Evolutionary conservation across 2,113 vertebrate species (phyloP).

Genomic region (Boleophthalmus pectinirostris): DNA sequence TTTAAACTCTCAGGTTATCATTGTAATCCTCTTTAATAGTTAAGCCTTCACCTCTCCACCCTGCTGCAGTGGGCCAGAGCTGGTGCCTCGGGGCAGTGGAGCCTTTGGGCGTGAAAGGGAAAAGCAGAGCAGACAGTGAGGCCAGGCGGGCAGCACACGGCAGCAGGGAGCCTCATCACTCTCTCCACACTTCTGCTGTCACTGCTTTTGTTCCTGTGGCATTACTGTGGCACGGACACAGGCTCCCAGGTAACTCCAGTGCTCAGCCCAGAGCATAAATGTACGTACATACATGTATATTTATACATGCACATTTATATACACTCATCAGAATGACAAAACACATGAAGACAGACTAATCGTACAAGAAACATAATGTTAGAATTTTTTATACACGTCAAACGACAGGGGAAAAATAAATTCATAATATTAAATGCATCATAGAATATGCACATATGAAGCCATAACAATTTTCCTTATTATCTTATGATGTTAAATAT

Average conservation of each 20-base stretch:
- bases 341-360: background rate
- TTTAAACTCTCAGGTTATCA: background rate
- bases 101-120: conserved; percentile 52
- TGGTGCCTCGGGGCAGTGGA: conserved; percentile 16
- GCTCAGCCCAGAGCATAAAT: conserved; percentile 25
- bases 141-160: conserved; percentile 63
- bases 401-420: background rate
- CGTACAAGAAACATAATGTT: too few species aligned
- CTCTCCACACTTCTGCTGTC: conserved; percentile 99
- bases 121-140: conserved; percentile 49
- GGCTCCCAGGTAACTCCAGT: conserved; percentile 92
- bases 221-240: conserved; percentile 87
- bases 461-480: too few species aligned
- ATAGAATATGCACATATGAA: background rate
- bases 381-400: too few species aligned
- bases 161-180: conserved; percentile 89
- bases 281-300: too few species aligned
- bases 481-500: too few species aligned
- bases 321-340: too few species aligned
- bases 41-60: background rate
- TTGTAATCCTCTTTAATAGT: conserved; percentile 3
- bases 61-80: conserved; percentile 7
- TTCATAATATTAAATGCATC: background rate
- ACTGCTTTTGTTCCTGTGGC: conserved; percentile 84
- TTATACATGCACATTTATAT: too few species aligned